These are phyloP conservation scores for Lithophane socia DNA, from an alignment of 2,888 invertebrate species.

Conservation along the genomic window DNA sequence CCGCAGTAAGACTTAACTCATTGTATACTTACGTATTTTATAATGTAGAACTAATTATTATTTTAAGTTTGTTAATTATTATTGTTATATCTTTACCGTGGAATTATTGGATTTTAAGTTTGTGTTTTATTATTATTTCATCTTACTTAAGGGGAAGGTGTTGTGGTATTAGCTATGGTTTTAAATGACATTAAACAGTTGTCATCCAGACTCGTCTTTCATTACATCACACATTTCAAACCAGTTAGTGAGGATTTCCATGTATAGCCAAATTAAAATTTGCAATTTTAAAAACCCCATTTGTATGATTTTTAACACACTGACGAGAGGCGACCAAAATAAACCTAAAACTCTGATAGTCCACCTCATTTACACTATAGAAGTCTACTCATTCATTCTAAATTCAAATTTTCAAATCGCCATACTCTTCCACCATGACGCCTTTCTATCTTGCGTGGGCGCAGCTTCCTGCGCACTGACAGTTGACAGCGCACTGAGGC, in stretches of 20 bases:
- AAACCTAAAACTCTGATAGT: neutral
- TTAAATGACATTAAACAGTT: no score
- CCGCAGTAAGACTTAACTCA: no score
- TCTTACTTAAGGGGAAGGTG: no score
- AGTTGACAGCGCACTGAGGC: conserved; percentile 72
- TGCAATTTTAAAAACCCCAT: neutral
- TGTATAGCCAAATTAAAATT: neutral
- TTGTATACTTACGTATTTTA: no score
- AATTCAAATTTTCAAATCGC: conserved; percentile 27
- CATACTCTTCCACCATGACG: conserved; percentile 48
- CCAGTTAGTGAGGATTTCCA: neutral
- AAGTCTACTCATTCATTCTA: neutral
- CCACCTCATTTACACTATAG: neutral
- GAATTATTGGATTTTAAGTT: no score
- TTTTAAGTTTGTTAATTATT: no score
- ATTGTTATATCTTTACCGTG: no score
- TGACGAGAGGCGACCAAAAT: neutral
- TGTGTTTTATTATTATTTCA: no score
- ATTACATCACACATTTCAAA: no score
- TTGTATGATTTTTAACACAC: neutral
- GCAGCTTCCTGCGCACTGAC: conserved; percentile 74
- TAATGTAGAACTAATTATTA: no score
- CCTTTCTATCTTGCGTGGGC: conserved; percentile 71
- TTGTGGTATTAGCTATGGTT: no score
- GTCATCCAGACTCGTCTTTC: no score